Percentiles rank a stretch among this genome's conserved stretches.
These are phyloP conservation scores for Tetragonula clypearis DNA, from an alignment of 1,140 invertebrate species.

Conservation along the genomic window DNA sequence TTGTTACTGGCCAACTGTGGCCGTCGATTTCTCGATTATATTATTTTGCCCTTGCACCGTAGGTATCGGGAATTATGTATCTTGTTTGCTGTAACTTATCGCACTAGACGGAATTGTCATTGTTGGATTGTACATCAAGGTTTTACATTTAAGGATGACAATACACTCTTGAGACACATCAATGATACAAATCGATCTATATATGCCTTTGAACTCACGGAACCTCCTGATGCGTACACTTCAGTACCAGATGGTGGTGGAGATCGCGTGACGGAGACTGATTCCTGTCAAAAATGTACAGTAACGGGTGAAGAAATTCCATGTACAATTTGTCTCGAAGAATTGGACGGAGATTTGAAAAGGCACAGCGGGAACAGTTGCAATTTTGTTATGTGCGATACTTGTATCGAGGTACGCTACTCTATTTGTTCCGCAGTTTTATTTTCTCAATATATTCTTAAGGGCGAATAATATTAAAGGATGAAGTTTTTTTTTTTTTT, in stretches of 20 bases:
- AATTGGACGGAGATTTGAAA: constrained; percentile 83
- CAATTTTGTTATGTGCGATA: constrained; percentile 84
- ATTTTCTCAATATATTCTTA: neutral
- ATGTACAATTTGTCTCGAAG: constrained; percentile 87
- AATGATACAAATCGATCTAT: constrained; percentile 83
- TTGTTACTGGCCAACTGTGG: constrained; percentile 24
- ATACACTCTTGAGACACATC: constrained; percentile 82
- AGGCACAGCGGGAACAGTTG: constrained; percentile 83
- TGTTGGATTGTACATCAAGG: constrained; percentile 63
- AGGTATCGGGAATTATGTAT: constrained; percentile 59
- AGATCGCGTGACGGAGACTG: constrained; percentile 64
- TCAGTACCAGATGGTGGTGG: constrained; percentile 63
- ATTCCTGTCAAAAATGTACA: constrained; percentile 69
- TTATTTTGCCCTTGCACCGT: constrained; percentile 64
- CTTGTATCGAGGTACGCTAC: constrained; percentile 84
- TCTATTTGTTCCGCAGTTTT: neutral
- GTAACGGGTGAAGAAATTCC: constrained; percentile 66
- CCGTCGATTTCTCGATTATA: constrained; percentile 51
- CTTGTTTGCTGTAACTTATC: constrained; percentile 65
- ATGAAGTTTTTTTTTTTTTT: neutral
- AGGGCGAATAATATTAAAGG: neutral
- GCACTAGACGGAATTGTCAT: constrained; percentile 60
- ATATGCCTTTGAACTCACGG: constrained; percentile 82
- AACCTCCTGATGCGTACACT: constrained; percentile 75
- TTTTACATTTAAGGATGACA: constrained; percentile 83